Conservation (phyloP, 2,113 vertebrate species). For the Charina bottae region DNA sequence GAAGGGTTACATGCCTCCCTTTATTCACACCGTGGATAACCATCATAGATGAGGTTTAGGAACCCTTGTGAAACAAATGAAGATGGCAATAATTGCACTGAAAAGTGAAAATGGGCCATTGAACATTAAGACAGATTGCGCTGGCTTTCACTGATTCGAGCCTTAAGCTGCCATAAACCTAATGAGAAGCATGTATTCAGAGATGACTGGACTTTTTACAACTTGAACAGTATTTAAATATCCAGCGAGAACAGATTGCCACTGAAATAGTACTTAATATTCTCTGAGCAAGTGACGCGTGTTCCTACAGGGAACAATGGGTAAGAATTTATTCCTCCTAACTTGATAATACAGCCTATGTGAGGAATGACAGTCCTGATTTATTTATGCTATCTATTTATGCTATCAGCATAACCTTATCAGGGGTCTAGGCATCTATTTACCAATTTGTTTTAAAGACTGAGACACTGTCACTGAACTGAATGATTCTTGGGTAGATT, state of each 20-base stretch:
- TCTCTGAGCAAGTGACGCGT: background rate
- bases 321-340: background rate
- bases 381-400: background rate
- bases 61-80: background rate
- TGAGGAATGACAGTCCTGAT: background rate
- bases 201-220: background rate
- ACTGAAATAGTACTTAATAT: constrained; percentile 20
- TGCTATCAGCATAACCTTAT: background rate
- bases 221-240: background rate
- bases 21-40: background rate
- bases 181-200: background rate
- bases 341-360: background rate
- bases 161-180: constrained; percentile 6
- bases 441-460: background rate
- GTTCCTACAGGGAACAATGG: background rate
- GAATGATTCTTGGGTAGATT: background rate
- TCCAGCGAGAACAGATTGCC: constrained; percentile 6
- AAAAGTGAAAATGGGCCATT: background rate
- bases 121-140: background rate
- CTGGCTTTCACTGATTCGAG: background rate
- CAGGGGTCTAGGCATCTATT: background rate
- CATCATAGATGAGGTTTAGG: background rate
- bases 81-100: background rate
- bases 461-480: background rate
- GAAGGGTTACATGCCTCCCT: background rate